Conservation (phyloP, 2,113 vertebrate genomes). For the Rhinoderma darwinii region DNA sequence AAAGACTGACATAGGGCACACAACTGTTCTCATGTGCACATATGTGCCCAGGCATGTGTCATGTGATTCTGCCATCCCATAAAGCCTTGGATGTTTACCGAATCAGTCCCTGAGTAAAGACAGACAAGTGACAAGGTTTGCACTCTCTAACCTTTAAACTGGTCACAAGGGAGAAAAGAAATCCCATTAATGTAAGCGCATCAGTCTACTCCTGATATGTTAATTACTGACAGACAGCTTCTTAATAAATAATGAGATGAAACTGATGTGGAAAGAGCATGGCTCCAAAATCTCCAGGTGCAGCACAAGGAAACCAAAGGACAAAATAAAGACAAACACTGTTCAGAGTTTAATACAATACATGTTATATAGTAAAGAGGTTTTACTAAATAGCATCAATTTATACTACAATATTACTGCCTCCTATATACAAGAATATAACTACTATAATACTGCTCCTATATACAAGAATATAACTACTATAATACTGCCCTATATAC, state of each 20-base stretch:
- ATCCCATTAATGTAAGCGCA: slow-evolving; percentile 1
- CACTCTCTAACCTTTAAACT: slow-evolving; percentile 15
- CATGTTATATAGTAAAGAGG: background rate
- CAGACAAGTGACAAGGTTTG: background rate
- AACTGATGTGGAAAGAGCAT: background rate
- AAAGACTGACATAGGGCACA: no score
- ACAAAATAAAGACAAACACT: background rate
- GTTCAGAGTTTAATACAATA: background rate
- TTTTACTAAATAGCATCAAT: background rate
- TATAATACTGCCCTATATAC: background rate
- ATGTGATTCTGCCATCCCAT: background rate
- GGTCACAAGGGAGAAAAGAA: slow-evolving; percentile 18
- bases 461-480: slow-evolving; percentile 1
- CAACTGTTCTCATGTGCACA: background rate
- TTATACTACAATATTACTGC: background rate
- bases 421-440: background rate
- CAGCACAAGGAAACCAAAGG: background rate
- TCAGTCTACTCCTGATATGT: slow-evolving; percentile 9
- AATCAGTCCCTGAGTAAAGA: background rate
- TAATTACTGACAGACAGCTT: slow-evolving; percentile 35
- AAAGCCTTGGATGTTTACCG: background rate
- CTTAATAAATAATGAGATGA: slow-evolving; percentile 30
- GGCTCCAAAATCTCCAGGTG: background rate
- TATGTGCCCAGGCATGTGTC: background rate
- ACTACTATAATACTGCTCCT: no score